A percentile compares a stretch with the other conserved stretches of the same genome.
phyloP scores from a whole-genome alignment of 2,113 vertebrate genomes.

The Raja brachyura region DNA sequence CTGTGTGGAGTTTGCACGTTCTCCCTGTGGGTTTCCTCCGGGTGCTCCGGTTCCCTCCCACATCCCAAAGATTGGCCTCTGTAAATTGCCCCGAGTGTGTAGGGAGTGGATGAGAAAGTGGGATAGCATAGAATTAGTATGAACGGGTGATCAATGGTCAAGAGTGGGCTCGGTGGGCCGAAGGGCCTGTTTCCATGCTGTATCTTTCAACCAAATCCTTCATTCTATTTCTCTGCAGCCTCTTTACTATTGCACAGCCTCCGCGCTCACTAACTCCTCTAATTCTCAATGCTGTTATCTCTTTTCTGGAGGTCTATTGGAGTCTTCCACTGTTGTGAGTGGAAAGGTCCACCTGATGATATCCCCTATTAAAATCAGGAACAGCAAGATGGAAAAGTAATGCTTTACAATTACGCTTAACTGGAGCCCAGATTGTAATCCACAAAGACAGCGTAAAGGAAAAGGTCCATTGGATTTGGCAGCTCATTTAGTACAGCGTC shows the following conservation, averaged over 20 bases:
- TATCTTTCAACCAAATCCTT: neutral
- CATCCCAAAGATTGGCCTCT: no score
- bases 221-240: neutral
- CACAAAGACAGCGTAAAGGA: neutral
- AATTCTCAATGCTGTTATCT: neutral
- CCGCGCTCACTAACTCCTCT: neutral
- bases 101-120: no score
- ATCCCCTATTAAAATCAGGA: neutral
- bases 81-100: no score
- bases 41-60: no score
- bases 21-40: no score
- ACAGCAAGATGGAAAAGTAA: neutral
- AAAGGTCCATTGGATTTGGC: slow-evolving; percentile 17
- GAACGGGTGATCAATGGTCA: no score
- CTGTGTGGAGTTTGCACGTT: no score
- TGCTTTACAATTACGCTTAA: neutral
- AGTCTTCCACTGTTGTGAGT: neutral
- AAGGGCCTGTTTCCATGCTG: no score
- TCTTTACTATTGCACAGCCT: neutral
- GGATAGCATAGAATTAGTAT: no score
- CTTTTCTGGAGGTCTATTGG: neutral
- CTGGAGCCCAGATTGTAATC: neutral
- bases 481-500: slow-evolving; percentile 37
- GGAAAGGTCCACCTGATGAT: neutral
- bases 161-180: no score